Conservation (phyloP, 2,113 vertebrate genomes). For the Macrotis lagotis region DNA sequence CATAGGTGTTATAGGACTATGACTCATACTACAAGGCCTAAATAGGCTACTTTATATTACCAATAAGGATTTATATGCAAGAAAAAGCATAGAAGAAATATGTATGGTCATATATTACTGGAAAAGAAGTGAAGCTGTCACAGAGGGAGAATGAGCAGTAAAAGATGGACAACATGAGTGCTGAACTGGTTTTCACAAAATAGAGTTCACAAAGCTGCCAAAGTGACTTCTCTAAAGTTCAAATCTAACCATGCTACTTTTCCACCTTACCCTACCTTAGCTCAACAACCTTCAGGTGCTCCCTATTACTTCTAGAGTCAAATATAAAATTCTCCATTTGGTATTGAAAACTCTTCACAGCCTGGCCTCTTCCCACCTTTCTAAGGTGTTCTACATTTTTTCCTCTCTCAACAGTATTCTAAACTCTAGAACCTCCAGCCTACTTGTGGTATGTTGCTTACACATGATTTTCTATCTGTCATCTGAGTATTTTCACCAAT, state of each 20-base stretch:
- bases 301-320: neutral
- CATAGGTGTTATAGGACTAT: too few relatives aligned
- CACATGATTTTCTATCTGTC: neutral
- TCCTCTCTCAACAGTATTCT: neutral
- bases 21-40: neutral
- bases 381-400: neutral
- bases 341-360: neutral
- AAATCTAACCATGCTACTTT: neutral
- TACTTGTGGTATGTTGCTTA: neutral
- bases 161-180: neutral
- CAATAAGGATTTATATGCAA: neutral
- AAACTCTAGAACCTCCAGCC: neutral
- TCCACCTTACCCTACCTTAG: neutral
- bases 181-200: neutral
- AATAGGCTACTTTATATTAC: neutral
- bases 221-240: neutral
- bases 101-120: neutral
- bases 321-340: neutral
- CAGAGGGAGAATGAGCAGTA: neutral
- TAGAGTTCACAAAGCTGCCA: neutral
- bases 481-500: neutral
- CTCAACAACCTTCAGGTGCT: neutral
- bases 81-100: neutral
- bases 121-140: neutral
- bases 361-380: neutral